phyloP scores from a whole-genome alignment of 35 echinoderm and acorn worm genomes.

The Patiria miniata region DNA sequence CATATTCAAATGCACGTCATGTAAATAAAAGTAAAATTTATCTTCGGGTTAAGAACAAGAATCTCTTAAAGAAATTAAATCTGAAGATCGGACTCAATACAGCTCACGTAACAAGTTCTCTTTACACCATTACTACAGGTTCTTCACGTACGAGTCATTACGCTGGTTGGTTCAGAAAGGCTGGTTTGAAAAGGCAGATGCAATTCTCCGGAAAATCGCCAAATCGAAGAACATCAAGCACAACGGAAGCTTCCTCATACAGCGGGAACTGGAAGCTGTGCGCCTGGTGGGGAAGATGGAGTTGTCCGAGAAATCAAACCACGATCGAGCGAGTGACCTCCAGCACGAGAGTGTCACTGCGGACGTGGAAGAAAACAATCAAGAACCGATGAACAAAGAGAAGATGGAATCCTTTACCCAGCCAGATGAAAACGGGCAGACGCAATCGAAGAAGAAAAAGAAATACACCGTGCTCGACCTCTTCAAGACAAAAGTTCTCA shows the following conservation, averaged over 20 bases:
- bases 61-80: too few species aligned
- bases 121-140: background rate
- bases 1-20: too few species aligned
- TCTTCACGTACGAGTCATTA: background rate
- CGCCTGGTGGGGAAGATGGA: background rate
- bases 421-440: background rate
- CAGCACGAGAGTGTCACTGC: background rate
- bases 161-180: conserved; percentile 45
- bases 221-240: conserved; percentile 65
- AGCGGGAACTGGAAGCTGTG: background rate
- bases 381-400: background rate
- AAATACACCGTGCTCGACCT: background rate
- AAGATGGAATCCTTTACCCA: too few species aligned
- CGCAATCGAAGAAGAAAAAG: background rate
- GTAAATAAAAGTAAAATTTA: too few species aligned
- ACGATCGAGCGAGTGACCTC: background rate
- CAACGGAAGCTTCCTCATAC: background rate
- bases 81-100: too few species aligned
- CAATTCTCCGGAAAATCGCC: conserved; percentile 55
- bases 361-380: background rate
- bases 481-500: background rate
- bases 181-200: conserved; percentile 33
- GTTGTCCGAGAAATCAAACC: background rate
- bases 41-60: too few species aligned
- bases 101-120: background rate